Evolutionary conservation across 2,888 invertebrate species (phyloP).

Genomic region (Pterobdella sp.): DNA sequence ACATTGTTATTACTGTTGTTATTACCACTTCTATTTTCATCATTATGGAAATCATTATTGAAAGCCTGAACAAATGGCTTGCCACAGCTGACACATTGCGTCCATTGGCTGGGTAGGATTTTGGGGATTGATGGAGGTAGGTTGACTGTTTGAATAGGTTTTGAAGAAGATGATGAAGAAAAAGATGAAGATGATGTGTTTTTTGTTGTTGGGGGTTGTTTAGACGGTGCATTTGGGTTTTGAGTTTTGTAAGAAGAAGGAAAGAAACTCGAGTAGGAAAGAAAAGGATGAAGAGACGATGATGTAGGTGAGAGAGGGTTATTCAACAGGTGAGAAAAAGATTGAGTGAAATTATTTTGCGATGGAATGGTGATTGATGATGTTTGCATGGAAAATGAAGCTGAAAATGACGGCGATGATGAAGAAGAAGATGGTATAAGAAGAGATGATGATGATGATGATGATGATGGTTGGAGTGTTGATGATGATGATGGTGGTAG

Average conservation of each 20-base stretch:
- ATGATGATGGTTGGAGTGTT: not conserved
- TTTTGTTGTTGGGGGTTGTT: not conserved
- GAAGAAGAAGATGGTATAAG: not conserved
- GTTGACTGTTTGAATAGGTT: not conserved
- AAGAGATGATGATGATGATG: conserved; percentile 7
- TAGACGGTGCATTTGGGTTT: not conserved
- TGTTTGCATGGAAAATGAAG: not conserved
- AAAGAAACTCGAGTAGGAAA: not conserved
- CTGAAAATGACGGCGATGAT: not conserved
- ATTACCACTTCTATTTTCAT: no score
- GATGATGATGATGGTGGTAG: conserved; percentile 2
- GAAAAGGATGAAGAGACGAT: not conserved
- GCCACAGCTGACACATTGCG: conserved; percentile 7
- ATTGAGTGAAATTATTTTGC: no score
- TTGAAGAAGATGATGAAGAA: not conserved
- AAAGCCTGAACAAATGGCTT: conserved; percentile 1
- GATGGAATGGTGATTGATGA: not conserved
- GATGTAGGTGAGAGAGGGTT: not conserved
- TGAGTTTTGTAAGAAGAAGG: not conserved
- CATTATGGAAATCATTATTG: no score
- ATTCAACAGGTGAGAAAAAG: no score
- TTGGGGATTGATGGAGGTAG: not conserved
- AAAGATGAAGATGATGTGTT: conserved; percentile 11
- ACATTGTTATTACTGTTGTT: no score
- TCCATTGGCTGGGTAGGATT: not conserved